Evolutionary conservation across 2,797 vertebrate species (phyloP), one percentile per base, ranked within the genome.

Genomic region (Acanthurus lineatus): DNA sequence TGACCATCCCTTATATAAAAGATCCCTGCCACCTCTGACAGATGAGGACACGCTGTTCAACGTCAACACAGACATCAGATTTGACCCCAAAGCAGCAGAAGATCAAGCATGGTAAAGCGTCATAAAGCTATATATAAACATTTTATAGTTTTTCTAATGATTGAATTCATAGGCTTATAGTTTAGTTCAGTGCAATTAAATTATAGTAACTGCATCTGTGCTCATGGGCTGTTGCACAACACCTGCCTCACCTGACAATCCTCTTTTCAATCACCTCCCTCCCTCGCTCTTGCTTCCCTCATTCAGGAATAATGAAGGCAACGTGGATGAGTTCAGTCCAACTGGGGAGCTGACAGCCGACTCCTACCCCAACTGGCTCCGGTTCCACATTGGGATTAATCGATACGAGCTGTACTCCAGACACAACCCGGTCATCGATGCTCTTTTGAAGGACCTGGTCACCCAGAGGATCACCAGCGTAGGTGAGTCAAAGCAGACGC

Each of bases 351-450:
- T 96, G 8, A 94, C 96, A 0, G 88, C 95, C 12, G 97, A 99
- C 62, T 95, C 97, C 72, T 99, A 99, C 82, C 98, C 98, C 79
- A 99, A 99, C 95, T 99, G 98, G 98, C 96, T 99, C 77, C 97
- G 97, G 83, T 99, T 99, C 93, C 98, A 99, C 94, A 96, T 98
- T 69, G 97, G 97, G 87, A 99, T 99, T 91, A 99, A 99, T 92
- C 97, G 98, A 28, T 97, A 98, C 0, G 98, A 99, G 92, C 87
- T 99, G 70, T 99, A 99, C 92, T 97, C 98, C 84, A 94, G 97
- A 73, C 95, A 97, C 85, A 98, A 96, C 87, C 97, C 96, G 0
- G 96, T 97, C 59, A 96, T 99, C 20, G 97, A 97, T 1, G 96
- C 96, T 19, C 95, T 99, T 77, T 96, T 99, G n/a, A 97, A 95